Base-by-base conservation (phyloP, 2,888 invertebrate genomes). In the Gisinianus flammeolus region DNA sequence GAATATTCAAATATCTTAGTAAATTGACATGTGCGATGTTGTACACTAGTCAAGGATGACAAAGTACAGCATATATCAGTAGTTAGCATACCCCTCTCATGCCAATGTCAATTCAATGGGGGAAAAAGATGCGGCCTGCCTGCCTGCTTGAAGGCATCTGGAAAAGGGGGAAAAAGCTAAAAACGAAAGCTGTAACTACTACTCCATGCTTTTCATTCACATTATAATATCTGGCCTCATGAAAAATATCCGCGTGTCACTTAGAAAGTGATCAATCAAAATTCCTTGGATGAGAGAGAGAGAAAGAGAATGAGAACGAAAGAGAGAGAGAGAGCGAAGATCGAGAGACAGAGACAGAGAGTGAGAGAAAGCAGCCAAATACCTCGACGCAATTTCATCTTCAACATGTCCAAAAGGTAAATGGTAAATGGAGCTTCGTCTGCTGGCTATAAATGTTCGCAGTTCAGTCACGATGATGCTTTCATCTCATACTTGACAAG, bases 191-290 rank as follows among this genome's bases (percentile, higher is more conserved):
- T n/a, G n/a, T n/a, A 6, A 4, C 6, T 4, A 3, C 26, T 28
- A 4, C 30, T 66, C 66, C 66, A 28, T 30, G 66, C 66, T 66
- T 66, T 26, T 24, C 69, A 44, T 70, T 26, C 52, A 44, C 71
- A 71, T 68, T 35, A 68, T 35, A 35, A 24, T 30, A 31, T n/a
- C 35, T 35, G 16, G 67, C 31, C 16, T 31, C 10, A 31, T 58
- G 56, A 58, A 69, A 56, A 76, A 76, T 69, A 69, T 68, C 31
- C 56, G 58, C 24, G 69, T 76, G 76, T 76, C 76, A 76, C 69
- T 76, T 69, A 69, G 56, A 76, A 56, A 54, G 69, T 66, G 68
- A 69, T 76, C 76, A 76, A 76, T 76, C 76, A 76, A 76, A 76
- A 35, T 72, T 35, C 22, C 67, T 31, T 31, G 67, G 26, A 19